A percentile compares a stretch with the other conserved stretches of the same genome.
Conservation (phyloP, 1,140 invertebrate species). For the Hypsibius dujardini region DNA sequence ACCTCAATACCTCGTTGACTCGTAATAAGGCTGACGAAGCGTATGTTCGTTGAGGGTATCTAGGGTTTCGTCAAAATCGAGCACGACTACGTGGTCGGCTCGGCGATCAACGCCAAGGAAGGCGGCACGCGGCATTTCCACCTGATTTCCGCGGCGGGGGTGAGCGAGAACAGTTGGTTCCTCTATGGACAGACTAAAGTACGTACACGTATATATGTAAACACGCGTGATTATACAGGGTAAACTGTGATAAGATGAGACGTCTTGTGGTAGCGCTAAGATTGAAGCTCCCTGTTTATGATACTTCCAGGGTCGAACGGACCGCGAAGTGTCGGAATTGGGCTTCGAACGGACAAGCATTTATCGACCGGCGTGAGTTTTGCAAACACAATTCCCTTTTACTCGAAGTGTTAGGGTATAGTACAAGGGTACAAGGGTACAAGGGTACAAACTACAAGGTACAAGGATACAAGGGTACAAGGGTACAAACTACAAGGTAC, state of each 20-base stretch:
- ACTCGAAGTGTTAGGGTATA: too few relatives aligned
- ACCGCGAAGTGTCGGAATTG: neutral
- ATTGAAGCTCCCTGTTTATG: neutral
- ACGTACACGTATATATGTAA: neutral
- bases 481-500: too few relatives aligned
- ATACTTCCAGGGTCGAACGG: neutral
- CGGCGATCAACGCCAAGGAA: conserved; percentile 36
- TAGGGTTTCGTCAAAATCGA: conserved; percentile 40
- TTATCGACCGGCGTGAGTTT: conserved; percentile 6
- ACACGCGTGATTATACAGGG: neutral
- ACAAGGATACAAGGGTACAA: too few relatives aligned
- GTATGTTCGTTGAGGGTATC: too few relatives aligned
- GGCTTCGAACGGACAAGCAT: conserved; percentile 11
- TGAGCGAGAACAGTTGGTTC: conserved; percentile 31
- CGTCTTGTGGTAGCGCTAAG: too few relatives aligned
- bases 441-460: too few relatives aligned
- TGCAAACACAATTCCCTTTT: neutral
- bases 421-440: too few relatives aligned
- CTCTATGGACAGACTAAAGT: conserved; percentile 34
- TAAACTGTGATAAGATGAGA: too few relatives aligned
- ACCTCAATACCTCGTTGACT: too few relatives aligned
- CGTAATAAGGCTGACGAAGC: too few relatives aligned
- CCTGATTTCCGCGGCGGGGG: conserved; percentile 34
- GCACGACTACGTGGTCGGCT: conserved; percentile 39
- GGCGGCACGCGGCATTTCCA: conserved; percentile 37